These are phyloP conservation scores for Diabrotica virgifera DNA, from an alignment of 1,140 invertebrate genomes.

Conservation along the genomic window DNA sequence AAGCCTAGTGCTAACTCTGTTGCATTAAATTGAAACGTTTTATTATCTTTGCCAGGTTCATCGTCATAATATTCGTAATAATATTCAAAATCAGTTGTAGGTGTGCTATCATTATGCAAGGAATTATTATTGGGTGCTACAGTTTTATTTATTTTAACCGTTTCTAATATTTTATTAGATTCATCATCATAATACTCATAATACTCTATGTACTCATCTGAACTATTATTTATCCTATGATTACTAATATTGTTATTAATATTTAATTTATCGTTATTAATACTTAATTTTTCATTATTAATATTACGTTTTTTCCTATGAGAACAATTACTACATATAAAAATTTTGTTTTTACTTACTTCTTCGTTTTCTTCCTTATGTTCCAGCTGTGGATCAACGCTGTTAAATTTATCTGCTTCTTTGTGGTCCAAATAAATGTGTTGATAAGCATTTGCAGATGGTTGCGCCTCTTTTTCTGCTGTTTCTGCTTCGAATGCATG, in stretches of 20 bases:
- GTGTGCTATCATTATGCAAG: too few relatives aligned
- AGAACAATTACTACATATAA: background rate
- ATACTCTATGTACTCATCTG: background rate
- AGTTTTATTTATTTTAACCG: background rate
- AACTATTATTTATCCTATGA: background rate
- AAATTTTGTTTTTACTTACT: constrained; percentile 9
- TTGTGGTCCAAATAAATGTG: constrained; percentile 4
- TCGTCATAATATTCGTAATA: too few relatives aligned
- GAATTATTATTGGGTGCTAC: too few relatives aligned
- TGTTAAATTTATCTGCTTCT: background rate
- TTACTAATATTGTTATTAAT: background rate
- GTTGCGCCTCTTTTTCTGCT: background rate
- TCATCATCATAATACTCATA: background rate
- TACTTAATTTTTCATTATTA: background rate
- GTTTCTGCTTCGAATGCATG: background rate
- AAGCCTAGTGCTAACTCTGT: too few relatives aligned
- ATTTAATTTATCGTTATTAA: background rate
- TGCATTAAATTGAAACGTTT: too few relatives aligned
- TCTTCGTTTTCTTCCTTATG: constrained; percentile 8
- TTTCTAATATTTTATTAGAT: background rate
- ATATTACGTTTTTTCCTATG: background rate
- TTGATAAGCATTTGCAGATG: constrained; percentile 7
- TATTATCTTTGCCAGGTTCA: too few relatives aligned
- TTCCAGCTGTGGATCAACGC: background rate
- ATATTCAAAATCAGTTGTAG: too few relatives aligned